A percentile compares a stretch with the other conserved stretches of the same genome.
Evolutionary conservation across 2,888 invertebrate species (phyloP).

Genomic region (Elaeidobius kamerunicus): DNA sequence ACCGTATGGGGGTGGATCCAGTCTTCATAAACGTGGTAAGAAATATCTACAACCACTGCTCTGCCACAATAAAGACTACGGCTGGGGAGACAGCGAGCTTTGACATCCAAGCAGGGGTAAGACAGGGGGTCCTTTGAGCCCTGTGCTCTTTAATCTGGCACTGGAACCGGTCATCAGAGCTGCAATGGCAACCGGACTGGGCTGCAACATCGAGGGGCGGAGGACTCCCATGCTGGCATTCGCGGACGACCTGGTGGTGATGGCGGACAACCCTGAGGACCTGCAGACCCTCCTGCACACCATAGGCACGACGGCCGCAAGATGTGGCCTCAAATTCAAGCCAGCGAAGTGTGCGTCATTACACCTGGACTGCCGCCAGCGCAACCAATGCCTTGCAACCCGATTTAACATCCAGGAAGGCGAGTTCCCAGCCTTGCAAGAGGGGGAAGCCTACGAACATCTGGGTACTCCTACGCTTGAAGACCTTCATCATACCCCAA

Average conservation of each 20-base stretch:
- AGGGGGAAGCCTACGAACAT: conserved; percentile 37
- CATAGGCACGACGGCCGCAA: conserved; percentile 17
- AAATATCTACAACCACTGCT: conserved; percentile 30
- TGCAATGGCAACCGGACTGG: not conserved
- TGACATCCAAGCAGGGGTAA: conserved; percentile 38
- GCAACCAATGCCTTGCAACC: conserved; percentile 15
- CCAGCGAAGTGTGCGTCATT: conserved; percentile 38
- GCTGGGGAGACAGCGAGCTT: conserved; percentile 7
- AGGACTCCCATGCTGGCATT: conserved; percentile 20
- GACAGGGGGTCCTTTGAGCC: conserved; percentile 43
- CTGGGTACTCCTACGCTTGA: too few relatives aligned
- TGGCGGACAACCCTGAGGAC: conserved; percentile 23
- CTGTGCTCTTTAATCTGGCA: conserved; percentile 42
- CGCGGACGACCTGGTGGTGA: conserved; percentile 26
- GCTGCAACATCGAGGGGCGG: conserved; percentile 26
- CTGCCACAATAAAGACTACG: not conserved
- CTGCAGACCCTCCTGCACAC: conserved; percentile 25
- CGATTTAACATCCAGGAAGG: conserved; percentile 32
- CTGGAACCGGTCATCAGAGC: conserved; percentile 28
- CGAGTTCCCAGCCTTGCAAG: conserved; percentile 25
- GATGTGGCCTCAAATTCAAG: conserved; percentile 38
- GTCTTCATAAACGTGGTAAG: not conserved
- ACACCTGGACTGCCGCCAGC: conserved; percentile 27
- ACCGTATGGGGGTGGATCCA: conserved; percentile 2
- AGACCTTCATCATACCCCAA: conserved; percentile 37